phyloP scores from a whole-genome alignment of 1,140 invertebrate species.

The Papilio xuthus region DNA sequence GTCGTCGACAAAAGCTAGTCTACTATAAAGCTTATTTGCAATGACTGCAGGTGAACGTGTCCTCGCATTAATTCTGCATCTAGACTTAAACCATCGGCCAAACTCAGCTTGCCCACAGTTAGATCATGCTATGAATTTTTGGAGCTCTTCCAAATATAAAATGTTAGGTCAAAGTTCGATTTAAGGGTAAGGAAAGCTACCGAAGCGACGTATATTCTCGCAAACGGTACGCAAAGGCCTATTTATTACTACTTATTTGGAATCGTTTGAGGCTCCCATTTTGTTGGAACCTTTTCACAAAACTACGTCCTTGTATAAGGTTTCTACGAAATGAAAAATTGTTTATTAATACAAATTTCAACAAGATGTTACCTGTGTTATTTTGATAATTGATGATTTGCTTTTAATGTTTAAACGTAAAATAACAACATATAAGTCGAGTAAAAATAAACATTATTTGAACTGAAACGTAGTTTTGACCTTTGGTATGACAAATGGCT shows the following conservation, averaged over 20 bases:
- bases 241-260: constrained; percentile 25
- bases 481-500: background rate
- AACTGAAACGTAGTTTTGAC: background rate
- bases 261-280: constrained; percentile 3
- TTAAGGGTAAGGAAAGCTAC: constrained; percentile 22
- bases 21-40: constrained; percentile 1
- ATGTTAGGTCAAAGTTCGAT: constrained; percentile 30
- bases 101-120: constrained; percentile 8
- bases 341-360: background rate
- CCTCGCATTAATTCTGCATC: constrained; percentile 14
- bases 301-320: background rate
- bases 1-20: background rate
- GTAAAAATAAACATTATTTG: background rate
- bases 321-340: background rate
- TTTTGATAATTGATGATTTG: no score
- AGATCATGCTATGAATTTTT: constrained; percentile 28
- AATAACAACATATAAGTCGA: no score
- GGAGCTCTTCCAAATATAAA: constrained; percentile 30
- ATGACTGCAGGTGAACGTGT: constrained; percentile 25
- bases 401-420: no score
- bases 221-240: constrained; percentile 9
- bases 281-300: constrained; percentile 10
- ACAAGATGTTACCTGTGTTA: background rate
- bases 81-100: constrained; percentile 8
- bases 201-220: constrained; percentile 14